phyloP scores from a whole-genome alignment of 2,797 vertebrate species.

The Clarias laeviceps region DNA sequence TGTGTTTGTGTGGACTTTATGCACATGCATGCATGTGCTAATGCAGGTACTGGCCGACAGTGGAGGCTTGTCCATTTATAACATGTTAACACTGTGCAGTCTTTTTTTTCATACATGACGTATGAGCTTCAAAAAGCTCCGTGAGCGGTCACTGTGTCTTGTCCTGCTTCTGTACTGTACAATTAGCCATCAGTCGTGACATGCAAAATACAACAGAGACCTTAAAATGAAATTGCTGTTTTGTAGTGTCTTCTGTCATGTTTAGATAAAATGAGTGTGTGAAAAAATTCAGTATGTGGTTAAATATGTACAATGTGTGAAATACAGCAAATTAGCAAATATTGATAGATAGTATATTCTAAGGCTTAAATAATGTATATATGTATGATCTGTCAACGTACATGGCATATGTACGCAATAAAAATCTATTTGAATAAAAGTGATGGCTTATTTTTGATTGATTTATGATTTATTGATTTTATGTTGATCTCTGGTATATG shows the following conservation, averaged over 20 bases:
- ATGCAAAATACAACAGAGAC: conserved; percentile 43
- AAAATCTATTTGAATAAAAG: conserved; percentile 66
- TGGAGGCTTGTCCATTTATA: conserved; percentile 40
- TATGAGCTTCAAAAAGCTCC: conserved; percentile 30
- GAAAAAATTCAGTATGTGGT: conserved; percentile 58
- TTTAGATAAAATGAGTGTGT: conserved; percentile 57
- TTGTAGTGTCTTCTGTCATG: conserved; percentile 63
- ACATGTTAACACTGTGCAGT: conserved; percentile 44
- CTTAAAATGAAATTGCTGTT: conserved; percentile 48
- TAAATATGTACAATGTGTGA: conserved; percentile 58
- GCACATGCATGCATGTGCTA: conserved; percentile 30
- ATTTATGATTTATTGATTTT: background rate
- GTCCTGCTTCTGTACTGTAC: conserved; percentile 56
- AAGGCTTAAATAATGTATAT: conserved; percentile 56
- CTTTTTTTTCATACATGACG: conserved; percentile 25
- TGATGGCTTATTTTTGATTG: conserved; percentile 51
- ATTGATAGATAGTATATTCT: conserved; percentile 58
- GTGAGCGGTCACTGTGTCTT: conserved; percentile 33
- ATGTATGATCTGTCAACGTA: conserved; percentile 59
- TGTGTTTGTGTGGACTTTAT: conserved; percentile 17
- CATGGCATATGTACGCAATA: conserved; percentile 68
- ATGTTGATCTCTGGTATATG: background rate
- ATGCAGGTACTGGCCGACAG: conserved; percentile 36
- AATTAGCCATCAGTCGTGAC: conserved; percentile 46
- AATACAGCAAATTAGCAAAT: conserved; percentile 50